phyloP scores from a whole-genome alignment of 2,797 vertebrate species.

The Micrastur ruficollis region DNA sequence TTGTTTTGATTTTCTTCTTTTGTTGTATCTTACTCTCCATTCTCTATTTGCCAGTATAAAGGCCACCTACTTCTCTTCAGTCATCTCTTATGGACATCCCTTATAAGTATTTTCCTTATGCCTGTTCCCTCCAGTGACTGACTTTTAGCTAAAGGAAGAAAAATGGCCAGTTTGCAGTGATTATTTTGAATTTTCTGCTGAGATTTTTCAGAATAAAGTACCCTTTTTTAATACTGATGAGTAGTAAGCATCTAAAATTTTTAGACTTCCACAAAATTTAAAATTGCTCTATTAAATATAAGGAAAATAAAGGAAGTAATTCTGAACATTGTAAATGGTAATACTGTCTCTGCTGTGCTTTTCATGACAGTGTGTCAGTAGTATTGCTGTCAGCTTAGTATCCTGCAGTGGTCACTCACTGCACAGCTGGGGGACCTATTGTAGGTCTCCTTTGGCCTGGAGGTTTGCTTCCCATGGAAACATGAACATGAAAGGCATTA shows the following conservation, averaged over 20 bases:
- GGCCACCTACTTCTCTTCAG: neutral
- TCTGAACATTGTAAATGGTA: neutral
- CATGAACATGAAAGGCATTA: neutral
- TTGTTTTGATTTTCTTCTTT: neutral
- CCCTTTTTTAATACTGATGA: neutral
- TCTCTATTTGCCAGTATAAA: neutral
- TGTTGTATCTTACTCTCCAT: neutral
- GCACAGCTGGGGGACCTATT: rapidly evolving
- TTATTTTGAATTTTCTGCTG: neutral
- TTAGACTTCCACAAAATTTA: neutral
- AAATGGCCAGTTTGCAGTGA: neutral
- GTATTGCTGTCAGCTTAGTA: neutral
- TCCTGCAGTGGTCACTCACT: neutral
- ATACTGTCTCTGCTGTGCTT: neutral
- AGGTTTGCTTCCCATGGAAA: neutral
- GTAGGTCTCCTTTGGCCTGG: neutral
- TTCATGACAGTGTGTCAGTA: neutral
- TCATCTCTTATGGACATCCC: neutral
- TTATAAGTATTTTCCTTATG: neutral
- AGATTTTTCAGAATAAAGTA: neutral
- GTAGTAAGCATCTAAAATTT: neutral
- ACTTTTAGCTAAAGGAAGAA: neutral
- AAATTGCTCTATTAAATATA: neutral
- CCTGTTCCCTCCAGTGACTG: neutral
- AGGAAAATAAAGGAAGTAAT: neutral